phyloP scores from a whole-genome alignment of 23 tunicate species.

The Styela plicata region DNA sequence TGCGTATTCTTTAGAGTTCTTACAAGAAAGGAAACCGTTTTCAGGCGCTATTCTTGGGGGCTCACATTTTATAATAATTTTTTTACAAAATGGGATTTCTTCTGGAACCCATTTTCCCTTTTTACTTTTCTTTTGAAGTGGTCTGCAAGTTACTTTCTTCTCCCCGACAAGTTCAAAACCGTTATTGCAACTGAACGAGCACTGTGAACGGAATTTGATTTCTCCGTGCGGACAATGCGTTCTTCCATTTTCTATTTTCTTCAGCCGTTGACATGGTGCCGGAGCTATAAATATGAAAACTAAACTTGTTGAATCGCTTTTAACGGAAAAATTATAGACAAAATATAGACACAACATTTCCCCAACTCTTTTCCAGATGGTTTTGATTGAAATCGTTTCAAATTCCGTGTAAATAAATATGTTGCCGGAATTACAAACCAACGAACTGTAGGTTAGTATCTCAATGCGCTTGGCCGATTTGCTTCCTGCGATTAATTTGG shows the following conservation, averaged over 20 bases:
- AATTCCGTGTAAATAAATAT: too few species aligned
- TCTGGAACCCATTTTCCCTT: not conserved
- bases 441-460: too few species aligned
- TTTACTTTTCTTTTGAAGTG: not conserved
- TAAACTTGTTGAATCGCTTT: too few species aligned
- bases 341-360: too few species aligned
- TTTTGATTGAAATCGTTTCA: too few species aligned
- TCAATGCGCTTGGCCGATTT: too few species aligned
- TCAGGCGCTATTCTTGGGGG: constrained; percentile 36
- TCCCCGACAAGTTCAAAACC: not conserved
- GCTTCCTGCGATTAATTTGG: too few species aligned
- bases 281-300: constrained; percentile 11
- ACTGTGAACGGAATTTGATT: constrained; percentile 5
- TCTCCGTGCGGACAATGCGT: constrained; percentile 14
- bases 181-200: not conserved
- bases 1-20: constrained; percentile 14
- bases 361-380: too few species aligned
- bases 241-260: not conserved
- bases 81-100: constrained; percentile 13
- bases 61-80: constrained; percentile 18
- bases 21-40: constrained; percentile 25
- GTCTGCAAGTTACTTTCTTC: not conserved
- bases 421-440: too few species aligned
- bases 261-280: constrained; percentile 11
- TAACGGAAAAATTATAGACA: too few species aligned